phyloP scores from a whole-genome alignment of 2,797 vertebrate species.

The Rousettus madagascariensis region DNA sequence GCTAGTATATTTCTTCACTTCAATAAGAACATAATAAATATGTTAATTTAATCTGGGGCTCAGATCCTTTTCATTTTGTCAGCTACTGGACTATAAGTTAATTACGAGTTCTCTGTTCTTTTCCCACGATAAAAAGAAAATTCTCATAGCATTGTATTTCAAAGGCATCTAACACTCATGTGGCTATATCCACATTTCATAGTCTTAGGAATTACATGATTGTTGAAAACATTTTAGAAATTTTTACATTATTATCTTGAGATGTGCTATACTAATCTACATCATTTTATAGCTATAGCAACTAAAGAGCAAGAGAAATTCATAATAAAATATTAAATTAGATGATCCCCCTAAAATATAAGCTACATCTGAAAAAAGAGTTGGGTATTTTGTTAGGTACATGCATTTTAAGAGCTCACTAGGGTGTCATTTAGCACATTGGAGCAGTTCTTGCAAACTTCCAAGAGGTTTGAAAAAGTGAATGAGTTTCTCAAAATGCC shows the following conservation, averaged over 20 bases:
- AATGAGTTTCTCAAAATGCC: constrained; percentile 67
- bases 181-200: background rate
- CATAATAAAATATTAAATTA: constrained; percentile 66
- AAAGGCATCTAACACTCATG: background rate
- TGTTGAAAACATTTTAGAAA: constrained; percentile 18
- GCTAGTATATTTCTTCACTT: background rate
- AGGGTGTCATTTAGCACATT: constrained; percentile 47
- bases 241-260: constrained; percentile 48
- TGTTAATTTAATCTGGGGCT: background rate
- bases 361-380: constrained; percentile 40
- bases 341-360: background rate
- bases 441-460: constrained; percentile 46
- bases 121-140: background rate
- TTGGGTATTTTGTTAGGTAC: constrained; percentile 26
- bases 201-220: background rate
- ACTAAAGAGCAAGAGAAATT: constrained; percentile 36
- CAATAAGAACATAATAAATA: constrained; percentile 6
- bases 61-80: background rate
- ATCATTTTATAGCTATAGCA: constrained; percentile 43
- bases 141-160: background rate
- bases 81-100: background rate
- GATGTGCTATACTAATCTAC: constrained; percentile 41
- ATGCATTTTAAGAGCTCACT: constrained; percentile 51
- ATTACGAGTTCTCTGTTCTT: constrained; percentile 22
- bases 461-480: constrained; percentile 53